Evolutionary conservation across 2,888 invertebrate species (phyloP).

Genomic region (Rapana venosa): DNA sequence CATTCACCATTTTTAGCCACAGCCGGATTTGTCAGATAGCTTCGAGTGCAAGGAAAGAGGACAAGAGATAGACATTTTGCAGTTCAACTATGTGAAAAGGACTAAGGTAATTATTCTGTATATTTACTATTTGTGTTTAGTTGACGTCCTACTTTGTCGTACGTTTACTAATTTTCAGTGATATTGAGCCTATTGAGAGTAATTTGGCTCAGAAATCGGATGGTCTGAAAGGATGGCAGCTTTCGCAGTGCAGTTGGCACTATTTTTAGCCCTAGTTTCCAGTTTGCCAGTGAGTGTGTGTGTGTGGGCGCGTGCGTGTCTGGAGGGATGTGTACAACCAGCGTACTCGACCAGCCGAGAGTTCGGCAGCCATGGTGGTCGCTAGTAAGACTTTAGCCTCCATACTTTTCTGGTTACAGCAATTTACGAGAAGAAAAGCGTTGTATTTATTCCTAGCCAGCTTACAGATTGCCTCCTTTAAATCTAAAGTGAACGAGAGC

Average conservation of each 20-base stretch:
- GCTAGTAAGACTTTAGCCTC: not conserved
- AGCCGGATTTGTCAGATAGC: constrained; percentile 43
- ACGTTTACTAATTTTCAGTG: not conserved
- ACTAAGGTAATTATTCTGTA: constrained; percentile 31
- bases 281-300: too few species aligned
- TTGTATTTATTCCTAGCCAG: too few species aligned
- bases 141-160: constrained; percentile 3
- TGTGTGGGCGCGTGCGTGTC: constrained; percentile 24
- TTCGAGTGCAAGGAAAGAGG: constrained; percentile 35
- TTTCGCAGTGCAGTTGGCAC: constrained; percentile 27
- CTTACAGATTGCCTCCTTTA: too few species aligned
- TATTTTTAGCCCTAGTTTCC: constrained; percentile 39
- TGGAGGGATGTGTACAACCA: constrained; percentile 34
- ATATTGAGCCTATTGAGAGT: not conserved
- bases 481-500: too few species aligned
- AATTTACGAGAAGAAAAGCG: too few species aligned
- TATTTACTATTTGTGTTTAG: constrained; percentile 22
- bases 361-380: constrained; percentile 11
- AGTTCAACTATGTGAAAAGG: constrained; percentile 39
- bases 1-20: constrained; percentile 76
- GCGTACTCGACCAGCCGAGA: constrained; percentile 42
- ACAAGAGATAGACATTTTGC: constrained; percentile 32
- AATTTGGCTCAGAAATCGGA: constrained; percentile 20
- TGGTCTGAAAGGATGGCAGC: not conserved
- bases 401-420: not conserved